Evolutionary conservation across 2,888 invertebrate genomes (phyloP).

Genomic region (Protonemura montana): DNA sequence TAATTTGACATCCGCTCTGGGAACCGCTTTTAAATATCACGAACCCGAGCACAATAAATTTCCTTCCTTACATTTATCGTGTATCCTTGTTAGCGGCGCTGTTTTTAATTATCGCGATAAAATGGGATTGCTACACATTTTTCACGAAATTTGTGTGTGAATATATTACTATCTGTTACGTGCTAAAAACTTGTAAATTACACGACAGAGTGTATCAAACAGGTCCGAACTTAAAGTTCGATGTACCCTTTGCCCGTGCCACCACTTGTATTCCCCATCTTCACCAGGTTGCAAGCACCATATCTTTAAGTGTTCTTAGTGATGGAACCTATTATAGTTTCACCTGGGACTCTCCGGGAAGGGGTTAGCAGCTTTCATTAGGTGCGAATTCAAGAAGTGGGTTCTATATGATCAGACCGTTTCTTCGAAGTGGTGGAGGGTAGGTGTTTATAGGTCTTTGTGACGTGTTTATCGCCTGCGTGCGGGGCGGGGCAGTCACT

Average conservation of each 20-base stretch:
- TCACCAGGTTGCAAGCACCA: not conserved
- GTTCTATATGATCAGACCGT: not conserved
- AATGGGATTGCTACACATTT: slow-evolving; percentile 17
- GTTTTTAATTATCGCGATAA: not conserved
- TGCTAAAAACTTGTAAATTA: slow-evolving; percentile 25
- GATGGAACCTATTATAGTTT: slow-evolving; percentile 12
- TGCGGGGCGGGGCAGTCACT: not conserved
- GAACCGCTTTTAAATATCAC: not conserved
- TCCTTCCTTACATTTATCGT: not conserved
- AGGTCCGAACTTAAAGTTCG: slow-evolving; percentile 1
- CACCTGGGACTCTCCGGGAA: not conserved
- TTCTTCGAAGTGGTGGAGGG: not conserved
- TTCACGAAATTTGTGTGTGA: not conserved
- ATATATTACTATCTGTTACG: slow-evolving; percentile 16
- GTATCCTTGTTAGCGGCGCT: not conserved
- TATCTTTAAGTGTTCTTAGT: not conserved
- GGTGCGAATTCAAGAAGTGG: not conserved
- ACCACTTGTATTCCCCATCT: not conserved
- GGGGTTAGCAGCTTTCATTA: not conserved
- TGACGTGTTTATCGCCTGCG: not conserved
- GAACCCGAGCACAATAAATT: not conserved
- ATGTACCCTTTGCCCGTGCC: not conserved
- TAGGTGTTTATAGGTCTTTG: not conserved
- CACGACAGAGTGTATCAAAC: not conserved
- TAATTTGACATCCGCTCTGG: not conserved